Conservation (phyloP, 1,140 invertebrate genomes). For the Dufourea novaeangliae region DNA sequence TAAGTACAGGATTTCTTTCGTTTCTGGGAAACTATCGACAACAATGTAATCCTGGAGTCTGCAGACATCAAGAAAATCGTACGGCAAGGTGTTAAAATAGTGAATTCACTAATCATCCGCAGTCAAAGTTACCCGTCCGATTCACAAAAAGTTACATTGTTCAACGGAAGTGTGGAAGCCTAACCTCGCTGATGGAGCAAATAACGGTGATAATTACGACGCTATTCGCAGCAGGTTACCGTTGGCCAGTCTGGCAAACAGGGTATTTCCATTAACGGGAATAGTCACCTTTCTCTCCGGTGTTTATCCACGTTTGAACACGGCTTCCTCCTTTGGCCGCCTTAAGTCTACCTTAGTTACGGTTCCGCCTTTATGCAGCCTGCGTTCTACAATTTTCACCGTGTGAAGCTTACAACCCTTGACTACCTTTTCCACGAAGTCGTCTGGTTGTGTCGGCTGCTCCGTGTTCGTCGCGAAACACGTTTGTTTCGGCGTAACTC, state of each 20-base stretch:
- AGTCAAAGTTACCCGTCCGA: too few species aligned
- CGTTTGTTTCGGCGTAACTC: not conserved
- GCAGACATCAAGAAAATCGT: too few species aligned
- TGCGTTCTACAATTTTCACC: not conserved
- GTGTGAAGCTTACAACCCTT: not conserved
- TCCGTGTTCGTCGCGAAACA: not conserved
- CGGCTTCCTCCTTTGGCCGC: slow-evolving; percentile 9
- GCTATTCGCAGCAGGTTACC: not conserved
- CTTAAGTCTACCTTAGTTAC: slow-evolving; percentile 12
- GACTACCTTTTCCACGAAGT: not conserved
- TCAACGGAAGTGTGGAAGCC: not conserved
- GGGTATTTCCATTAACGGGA: slow-evolving; percentile 20
- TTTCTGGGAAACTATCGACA: too few species aligned
- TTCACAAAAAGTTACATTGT: not conserved
- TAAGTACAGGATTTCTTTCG: too few species aligned
- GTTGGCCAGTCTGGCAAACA: not conserved
- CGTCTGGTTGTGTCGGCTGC: not conserved
- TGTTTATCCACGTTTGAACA: slow-evolving; percentile 34
- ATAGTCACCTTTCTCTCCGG: slow-evolving; percentile 28
- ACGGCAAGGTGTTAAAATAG: too few species aligned
- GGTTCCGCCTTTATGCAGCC: not conserved
- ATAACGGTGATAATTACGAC: slow-evolving; percentile 1
- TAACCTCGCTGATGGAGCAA: not conserved
- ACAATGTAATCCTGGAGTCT: too few species aligned
- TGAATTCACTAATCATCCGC: too few species aligned